Conservation (phyloP, 2,113 vertebrate genomes). For the Antigone vipio region DNA sequence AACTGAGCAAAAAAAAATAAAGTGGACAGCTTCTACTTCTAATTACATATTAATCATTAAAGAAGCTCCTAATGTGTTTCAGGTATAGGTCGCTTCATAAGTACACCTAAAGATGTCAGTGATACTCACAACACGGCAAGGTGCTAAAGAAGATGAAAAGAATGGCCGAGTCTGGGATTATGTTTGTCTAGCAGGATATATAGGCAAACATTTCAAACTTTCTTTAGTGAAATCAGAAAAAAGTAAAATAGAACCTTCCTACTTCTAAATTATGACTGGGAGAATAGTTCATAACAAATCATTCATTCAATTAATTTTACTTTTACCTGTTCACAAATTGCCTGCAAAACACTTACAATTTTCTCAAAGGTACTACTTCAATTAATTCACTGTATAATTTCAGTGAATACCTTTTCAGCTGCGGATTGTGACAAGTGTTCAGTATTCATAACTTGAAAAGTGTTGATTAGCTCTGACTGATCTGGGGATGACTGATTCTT, state of each 20-base stretch:
- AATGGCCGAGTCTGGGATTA: background rate
- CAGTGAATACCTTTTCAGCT: constrained; percentile 13
- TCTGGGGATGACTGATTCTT: background rate
- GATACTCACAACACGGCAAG: background rate
- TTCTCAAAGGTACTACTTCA: constrained; percentile 24
- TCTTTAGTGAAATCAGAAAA: background rate
- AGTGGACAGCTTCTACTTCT: background rate
- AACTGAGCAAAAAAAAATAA: background rate
- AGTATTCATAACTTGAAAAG: background rate
- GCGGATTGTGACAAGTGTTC: constrained; percentile 34
- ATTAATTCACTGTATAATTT: constrained; percentile 42
- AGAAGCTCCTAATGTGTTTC: background rate
- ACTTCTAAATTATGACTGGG: background rate
- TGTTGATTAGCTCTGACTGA: constrained; percentile 11
- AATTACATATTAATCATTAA: background rate
- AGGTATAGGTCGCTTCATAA: background rate
- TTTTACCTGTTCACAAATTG: background rate
- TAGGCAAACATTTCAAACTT: background rate
- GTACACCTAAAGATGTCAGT: background rate
- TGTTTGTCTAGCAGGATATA: background rate
- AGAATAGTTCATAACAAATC: background rate
- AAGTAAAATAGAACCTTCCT: background rate
- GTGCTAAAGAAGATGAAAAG: background rate
- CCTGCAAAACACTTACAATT: constrained; percentile 17
- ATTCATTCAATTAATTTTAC: constrained; percentile 8